These are phyloP conservation scores for Podarcis muralis DNA, from an alignment of 2,113 vertebrate species.

Conservation along the genomic window DNA sequence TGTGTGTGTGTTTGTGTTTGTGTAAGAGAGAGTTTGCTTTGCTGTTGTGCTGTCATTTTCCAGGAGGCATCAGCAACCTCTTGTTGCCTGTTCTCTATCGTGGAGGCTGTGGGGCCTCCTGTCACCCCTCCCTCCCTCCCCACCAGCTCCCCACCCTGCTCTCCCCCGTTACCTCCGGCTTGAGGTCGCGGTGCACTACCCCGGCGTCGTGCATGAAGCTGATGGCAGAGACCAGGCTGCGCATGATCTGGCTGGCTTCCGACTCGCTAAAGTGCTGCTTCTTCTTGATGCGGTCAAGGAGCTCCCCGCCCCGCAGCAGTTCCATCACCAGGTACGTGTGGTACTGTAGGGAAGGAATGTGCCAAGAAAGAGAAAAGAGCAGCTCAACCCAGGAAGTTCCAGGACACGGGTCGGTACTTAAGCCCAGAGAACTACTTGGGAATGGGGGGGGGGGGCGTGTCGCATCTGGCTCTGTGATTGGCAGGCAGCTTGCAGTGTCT, in stretches of 20 bases:
- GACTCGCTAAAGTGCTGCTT: slow-evolving; percentile 91
- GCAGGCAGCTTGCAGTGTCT: neutral
- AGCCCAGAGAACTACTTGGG: neutral
- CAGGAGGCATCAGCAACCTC: too few species aligned
- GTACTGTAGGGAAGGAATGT: slow-evolving; percentile 70
- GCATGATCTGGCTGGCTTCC: slow-evolving; percentile 89
- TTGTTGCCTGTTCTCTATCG: too few species aligned
- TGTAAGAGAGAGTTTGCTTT: too few species aligned
- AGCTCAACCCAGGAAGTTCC: neutral
- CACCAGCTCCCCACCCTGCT: neutral
- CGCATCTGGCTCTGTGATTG: too few species aligned
- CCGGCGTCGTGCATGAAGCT: slow-evolving; percentile 92
- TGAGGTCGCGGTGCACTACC: slow-evolving; percentile 91
- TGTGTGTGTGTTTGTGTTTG: too few species aligned
- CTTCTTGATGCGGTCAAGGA: slow-evolving; percentile 88
- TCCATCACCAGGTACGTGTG: slow-evolving; percentile 93
- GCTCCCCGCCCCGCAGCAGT: slow-evolving; percentile 86
- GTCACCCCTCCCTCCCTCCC: neutral
- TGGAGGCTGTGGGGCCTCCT: too few species aligned
- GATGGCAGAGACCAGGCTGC: slow-evolving; percentile 87
- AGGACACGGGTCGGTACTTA: too few species aligned
- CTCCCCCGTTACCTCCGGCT: slow-evolving; percentile 82
- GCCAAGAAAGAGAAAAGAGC: accelerated
- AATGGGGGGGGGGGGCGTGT: neutral
- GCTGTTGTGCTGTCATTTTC: too few species aligned